A percentile compares a stretch with the other conserved stretches of the same genome.
phyloP scores from a whole-genome alignment of 2,888 invertebrate species.

The Digitonthophagus gazella region DNA sequence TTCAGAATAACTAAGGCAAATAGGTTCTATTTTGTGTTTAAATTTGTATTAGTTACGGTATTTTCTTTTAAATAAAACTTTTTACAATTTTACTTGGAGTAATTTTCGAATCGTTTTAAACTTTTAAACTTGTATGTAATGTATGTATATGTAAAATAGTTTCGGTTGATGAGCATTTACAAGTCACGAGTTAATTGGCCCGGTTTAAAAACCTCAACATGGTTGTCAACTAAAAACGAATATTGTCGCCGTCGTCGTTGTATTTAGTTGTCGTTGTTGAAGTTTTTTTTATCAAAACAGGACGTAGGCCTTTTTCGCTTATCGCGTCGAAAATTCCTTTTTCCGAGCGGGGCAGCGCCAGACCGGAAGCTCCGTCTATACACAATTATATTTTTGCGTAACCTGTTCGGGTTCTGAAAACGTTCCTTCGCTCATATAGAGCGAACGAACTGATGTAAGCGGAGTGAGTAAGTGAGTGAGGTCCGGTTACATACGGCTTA shows the following conservation, averaged over 20 bases:
- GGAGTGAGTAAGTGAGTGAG: too few relatives aligned
- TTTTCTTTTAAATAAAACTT: too few relatives aligned
- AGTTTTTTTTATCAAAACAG: slow-evolving; percentile 11
- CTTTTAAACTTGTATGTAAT: too few relatives aligned
- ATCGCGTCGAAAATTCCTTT: slow-evolving; percentile 14
- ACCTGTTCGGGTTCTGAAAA: background rate
- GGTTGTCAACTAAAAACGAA: background rate
- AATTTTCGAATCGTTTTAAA: too few relatives aligned
- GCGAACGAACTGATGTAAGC: too few relatives aligned
- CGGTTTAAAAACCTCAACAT: background rate
- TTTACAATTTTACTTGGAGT: too few relatives aligned
- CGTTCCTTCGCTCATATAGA: background rate
- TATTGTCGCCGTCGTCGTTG: background rate
- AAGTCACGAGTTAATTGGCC: background rate
- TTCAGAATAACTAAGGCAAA: too few relatives aligned
- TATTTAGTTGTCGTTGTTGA: too few relatives aligned
- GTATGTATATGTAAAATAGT: too few relatives aligned
- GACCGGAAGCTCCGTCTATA: slow-evolving; percentile 4
- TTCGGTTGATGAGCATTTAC: background rate
- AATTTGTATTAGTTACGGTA: too few relatives aligned
- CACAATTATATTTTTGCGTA: slow-evolving; percentile 7
- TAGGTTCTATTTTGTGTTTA: too few relatives aligned
- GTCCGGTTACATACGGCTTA: too few relatives aligned
- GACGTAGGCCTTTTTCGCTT: slow-evolving; percentile 13
- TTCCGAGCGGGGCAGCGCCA: slow-evolving; percentile 1